Conservation (phyloP, 2,888 invertebrate genomes). For the Oligia strigilis region DNA sequence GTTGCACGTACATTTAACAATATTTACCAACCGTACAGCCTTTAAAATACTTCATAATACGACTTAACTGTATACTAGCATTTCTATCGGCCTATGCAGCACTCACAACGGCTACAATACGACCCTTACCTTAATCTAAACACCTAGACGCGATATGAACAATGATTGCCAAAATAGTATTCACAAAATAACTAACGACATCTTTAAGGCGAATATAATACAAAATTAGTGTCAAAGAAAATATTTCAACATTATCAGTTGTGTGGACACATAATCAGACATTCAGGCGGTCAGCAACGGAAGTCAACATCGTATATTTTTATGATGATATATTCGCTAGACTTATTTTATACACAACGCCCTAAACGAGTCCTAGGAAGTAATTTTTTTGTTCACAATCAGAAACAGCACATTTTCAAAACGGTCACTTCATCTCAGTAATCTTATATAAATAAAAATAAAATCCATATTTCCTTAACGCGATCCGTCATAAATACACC, state of each 20-base stretch:
- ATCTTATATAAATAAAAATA: constrained; percentile 67
- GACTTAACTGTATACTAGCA: constrained; percentile 56
- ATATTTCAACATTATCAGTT: constrained; percentile 48
- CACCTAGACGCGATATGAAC: constrained; percentile 59
- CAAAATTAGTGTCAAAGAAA: constrained; percentile 53
- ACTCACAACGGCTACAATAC: constrained; percentile 44
- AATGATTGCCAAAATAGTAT: constrained; percentile 56
- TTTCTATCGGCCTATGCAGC: constrained; percentile 49
- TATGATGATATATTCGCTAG: constrained; percentile 46
- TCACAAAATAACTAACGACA: constrained; percentile 55
- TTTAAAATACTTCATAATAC: constrained; percentile 32
- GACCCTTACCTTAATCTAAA: constrained; percentile 51
- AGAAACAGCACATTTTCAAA: constrained; percentile 64
- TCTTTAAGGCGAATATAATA: constrained; percentile 64
- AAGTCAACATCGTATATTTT: constrained; percentile 54
- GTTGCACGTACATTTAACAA: constrained; percentile 32
- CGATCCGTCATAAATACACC: constrained; percentile 62
- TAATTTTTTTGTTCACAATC: constrained; percentile 66
- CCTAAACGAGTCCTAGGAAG: constrained; percentile 56
- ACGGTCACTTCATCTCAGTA: constrained; percentile 65
- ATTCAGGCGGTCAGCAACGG: constrained; percentile 34
- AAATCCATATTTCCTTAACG: constrained; percentile 59
- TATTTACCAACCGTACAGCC: constrained; percentile 22
- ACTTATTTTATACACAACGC: constrained; percentile 65
- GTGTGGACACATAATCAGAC: constrained; percentile 44